Conservation (phyloP, 2,888 invertebrate genomes). For the Metacarcinus magister region DNA sequence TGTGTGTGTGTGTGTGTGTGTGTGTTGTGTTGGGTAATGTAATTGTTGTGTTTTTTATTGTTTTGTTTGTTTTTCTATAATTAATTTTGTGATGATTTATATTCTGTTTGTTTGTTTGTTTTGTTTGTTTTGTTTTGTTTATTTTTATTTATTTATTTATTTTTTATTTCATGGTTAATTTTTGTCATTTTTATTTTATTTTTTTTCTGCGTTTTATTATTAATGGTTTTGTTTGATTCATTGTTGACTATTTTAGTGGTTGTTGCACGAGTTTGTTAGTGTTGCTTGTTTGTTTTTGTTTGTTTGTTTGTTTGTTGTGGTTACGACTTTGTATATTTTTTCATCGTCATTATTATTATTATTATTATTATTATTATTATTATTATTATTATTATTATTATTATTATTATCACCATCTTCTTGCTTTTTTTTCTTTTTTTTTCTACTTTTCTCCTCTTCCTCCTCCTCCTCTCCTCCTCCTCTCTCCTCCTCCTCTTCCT, state of each 20-base stretch:
- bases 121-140: too few relatives aligned
- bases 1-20: conserved; percentile 26
- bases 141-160: too few relatives aligned
- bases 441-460: background rate
- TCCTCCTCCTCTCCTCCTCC: background rate
- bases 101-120: too few relatives aligned
- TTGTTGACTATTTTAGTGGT: too few relatives aligned
- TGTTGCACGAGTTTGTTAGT: too few relatives aligned
- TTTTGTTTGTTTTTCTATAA: background rate
- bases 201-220: background rate
- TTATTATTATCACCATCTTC: background rate
- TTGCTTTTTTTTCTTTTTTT: background rate
- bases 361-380: background rate
- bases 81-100: too few relatives aligned
- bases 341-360: background rate
- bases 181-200: too few relatives aligned
- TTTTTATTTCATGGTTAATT: too few relatives aligned
- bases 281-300: background rate
- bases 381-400: background rate
- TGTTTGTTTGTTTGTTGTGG: background rate
- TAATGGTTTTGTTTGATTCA: too few relatives aligned
- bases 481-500: conserved; percentile 17
- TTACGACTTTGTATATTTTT: background rate
- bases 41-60: background rate
- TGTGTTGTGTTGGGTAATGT: background rate